These are phyloP conservation scores for Pycnomerus fuliginosus DNA, from an alignment of 2,888 invertebrate species.

Conservation along the genomic window DNA sequence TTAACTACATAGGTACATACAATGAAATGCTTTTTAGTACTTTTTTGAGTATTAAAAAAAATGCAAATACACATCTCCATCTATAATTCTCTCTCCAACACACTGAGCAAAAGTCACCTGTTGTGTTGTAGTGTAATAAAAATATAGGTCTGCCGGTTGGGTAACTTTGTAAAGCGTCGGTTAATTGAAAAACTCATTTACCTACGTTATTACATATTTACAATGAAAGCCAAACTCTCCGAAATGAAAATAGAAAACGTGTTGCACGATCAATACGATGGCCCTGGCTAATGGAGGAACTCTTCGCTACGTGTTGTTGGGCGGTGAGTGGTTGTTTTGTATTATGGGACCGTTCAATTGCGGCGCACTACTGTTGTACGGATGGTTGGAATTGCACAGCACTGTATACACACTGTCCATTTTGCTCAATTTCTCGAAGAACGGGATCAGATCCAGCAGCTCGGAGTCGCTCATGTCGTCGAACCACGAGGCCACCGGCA, in stretches of 20 bases:
- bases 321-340: slow-evolving; percentile 34
- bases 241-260: slow-evolving; percentile 35
- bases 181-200: no score
- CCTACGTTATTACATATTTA: slow-evolving; percentile 24
- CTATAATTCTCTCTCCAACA: slow-evolving; percentile 23
- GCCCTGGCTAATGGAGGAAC: slow-evolving; percentile 22
- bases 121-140: no score
- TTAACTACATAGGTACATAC: no score
- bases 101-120: no score
- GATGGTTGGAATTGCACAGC: slow-evolving; percentile 88
- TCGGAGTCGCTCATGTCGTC: slow-evolving; percentile 98
- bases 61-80: no score
- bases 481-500: slow-evolving; percentile 99
- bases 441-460: slow-evolving; percentile 94
- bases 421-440: slow-evolving; percentile 95
- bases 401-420: slow-evolving; percentile 97
- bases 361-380: slow-evolving; percentile 60
- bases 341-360: slow-evolving; percentile 40
- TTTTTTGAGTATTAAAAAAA: no score
- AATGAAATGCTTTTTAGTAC: no score
- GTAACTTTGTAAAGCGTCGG: no score
- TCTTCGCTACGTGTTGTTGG: slow-evolving; percentile 46
- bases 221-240: slow-evolving; percentile 32
- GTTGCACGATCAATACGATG: slow-evolving; percentile 34
- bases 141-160: no score